Evolutionary conservation across 2,113 vertebrate species (phyloP), one percentile per base, ranked within the genome.

Genomic region (Ptychochromis oligacanthus): DNA sequence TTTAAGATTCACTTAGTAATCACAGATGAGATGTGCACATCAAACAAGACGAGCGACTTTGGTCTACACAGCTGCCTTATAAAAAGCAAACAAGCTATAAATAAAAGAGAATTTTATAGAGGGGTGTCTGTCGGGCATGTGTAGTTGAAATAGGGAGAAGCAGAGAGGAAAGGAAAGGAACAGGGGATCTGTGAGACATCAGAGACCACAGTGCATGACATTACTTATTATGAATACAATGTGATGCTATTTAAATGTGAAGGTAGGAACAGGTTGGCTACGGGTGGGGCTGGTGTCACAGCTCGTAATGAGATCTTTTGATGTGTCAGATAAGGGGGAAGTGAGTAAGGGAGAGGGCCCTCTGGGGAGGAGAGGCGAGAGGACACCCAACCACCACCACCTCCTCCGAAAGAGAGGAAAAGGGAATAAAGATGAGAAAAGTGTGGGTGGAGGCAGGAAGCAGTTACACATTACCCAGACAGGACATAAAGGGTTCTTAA

Each of bases 21-120:
- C 94, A 93, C 91, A 91, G 92, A 94, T 92, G 93, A 94, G 91
- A 93, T 91, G 91, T 81, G 87, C 91, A 95, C 95, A 95, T 96
- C 95, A 95, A 95, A 95, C 92, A 83, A 92, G 90, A 86, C 56
- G 91, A 92, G 94, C 87, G 90, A 94, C 93, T 92, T 93, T 92
- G 92, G 91, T 92, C 90, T 91, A 86, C 93, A 89, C 93, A 91
- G 93, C 87, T 92, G 93, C 94, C 92, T 94, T 95, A 94, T 95
- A 95, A 95, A 93, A 95, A 95, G 93, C 93, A 95, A 95, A 95
- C 92, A 95, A 94, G 94, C 94, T 75, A 92, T 95, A 93, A 96
- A 96, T 95, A 95, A 95, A 95, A 96, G 94, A 88, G 95, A 96
- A 96, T 95, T 95, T 95, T 95, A 96, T 95, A 95, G 95, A 94